These are phyloP conservation scores for Dendrocopos noguchii DNA, from an alignment of 2,113 vertebrate genomes.

Conservation along the genomic window DNA sequence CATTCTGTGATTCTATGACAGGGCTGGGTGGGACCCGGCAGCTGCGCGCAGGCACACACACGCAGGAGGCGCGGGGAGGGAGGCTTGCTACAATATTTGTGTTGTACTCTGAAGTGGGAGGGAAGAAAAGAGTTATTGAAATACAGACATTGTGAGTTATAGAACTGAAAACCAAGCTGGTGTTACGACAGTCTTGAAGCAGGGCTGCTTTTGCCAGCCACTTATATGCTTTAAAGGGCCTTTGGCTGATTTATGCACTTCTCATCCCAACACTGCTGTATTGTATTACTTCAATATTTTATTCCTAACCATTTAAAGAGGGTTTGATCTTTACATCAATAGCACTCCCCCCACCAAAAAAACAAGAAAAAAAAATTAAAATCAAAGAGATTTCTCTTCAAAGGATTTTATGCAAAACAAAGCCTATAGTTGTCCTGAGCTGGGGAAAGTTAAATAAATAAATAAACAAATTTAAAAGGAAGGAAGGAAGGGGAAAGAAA, in stretches of 20 bases:
- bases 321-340: constrained; percentile 64
- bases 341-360: background rate
- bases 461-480: background rate
- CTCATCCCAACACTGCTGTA: constrained; percentile 64
- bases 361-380: constrained; percentile 53
- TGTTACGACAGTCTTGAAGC: constrained; percentile 68
- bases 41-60: background rate
- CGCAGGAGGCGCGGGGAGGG: background rate
- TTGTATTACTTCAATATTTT: constrained; percentile 73
- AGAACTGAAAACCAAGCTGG: constrained; percentile 65
- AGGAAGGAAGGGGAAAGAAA: background rate
- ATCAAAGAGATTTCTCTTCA: constrained; percentile 61
- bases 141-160: constrained; percentile 63
- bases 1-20: too few species aligned
- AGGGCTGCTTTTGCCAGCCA: constrained; percentile 48
- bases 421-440: constrained; percentile 18
- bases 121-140: constrained; percentile 42
- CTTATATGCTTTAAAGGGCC: constrained; percentile 59
- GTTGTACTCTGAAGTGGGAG: constrained; percentile 9
- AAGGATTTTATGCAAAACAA: constrained; percentile 61
- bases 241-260: constrained; percentile 68
- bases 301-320: constrained; percentile 67
- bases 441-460: background rate
- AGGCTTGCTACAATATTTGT: constrained; percentile 38
- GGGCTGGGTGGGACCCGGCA: background rate